phyloP scores from a whole-genome alignment of 2,113 vertebrate genomes.

The Oplegnathus fasciatus region DNA sequence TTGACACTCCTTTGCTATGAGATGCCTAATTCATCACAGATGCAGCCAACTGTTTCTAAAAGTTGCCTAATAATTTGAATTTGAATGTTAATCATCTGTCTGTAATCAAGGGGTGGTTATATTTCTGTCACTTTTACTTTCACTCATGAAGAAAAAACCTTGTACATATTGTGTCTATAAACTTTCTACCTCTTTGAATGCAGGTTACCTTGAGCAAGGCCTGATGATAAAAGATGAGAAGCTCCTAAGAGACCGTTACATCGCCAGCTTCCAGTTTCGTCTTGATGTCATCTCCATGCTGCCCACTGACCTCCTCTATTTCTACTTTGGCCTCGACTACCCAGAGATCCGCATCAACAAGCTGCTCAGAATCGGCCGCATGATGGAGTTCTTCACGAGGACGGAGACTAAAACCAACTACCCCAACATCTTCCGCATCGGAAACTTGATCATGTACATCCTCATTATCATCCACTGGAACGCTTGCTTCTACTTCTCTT shows the following conservation, averaged over 20 bases:
- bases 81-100: background rate
- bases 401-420: slow-evolving; percentile 98
- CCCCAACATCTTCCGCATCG: slow-evolving; percentile 97
- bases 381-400: slow-evolving; percentile 96
- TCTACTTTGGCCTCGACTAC: slow-evolving; percentile 91
- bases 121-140: background rate
- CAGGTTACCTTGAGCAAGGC: slow-evolving; percentile 96
- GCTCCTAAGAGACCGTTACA: slow-evolving; percentile 89
- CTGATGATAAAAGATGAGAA: slow-evolving; percentile 90
- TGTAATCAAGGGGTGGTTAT: background rate
- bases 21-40: background rate
- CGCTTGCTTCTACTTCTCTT: slow-evolving; percentile 95
- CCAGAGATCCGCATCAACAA: slow-evolving; percentile 97
- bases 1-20: background rate
- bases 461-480: slow-evolving; percentile 99
- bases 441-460: slow-evolving; percentile 97
- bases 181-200: slow-evolving; percentile 1
- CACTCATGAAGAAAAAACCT: background rate
- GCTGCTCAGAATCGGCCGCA: slow-evolving; percentile 90
- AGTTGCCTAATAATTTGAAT: background rate
- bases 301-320: slow-evolving; percentile 93
- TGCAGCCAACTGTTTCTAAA: background rate
- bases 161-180: background rate
- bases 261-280: slow-evolving; percentile 89
- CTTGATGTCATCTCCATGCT: slow-evolving; percentile 91